These are phyloP conservation scores for Bufotes viridis DNA, from an alignment of 2,797 vertebrate genomes.

Conservation along the genomic window DNA sequence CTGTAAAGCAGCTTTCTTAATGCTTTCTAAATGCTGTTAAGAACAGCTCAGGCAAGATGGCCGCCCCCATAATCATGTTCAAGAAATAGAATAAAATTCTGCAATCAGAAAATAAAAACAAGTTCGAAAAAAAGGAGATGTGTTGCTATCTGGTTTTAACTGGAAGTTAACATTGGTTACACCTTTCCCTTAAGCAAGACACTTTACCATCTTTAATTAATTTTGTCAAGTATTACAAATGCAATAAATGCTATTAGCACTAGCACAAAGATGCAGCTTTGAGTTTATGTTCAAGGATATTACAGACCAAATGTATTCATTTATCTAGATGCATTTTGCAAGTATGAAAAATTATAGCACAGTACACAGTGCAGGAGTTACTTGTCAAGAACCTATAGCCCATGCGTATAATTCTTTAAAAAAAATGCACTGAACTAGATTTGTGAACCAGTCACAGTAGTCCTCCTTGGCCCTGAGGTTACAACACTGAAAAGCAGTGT, in stretches of 20 bases:
- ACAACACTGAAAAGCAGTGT: not conserved
- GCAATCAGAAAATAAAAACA: too few species aligned
- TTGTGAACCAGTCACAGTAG: not conserved
- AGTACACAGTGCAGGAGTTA: not conserved
- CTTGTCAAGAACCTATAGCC: too few species aligned
- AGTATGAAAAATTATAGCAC: not conserved
- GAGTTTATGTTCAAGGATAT: not conserved
- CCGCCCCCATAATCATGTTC: too few species aligned
- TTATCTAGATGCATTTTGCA: not conserved
- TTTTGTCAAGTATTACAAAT: not conserved
- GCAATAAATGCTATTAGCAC: not conserved
- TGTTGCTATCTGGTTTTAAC: too few species aligned
- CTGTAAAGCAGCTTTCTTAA: too few species aligned
- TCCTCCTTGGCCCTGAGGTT: not conserved
- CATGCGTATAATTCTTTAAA: too few species aligned
- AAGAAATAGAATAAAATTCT: too few species aligned
- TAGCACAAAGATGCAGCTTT: not conserved
- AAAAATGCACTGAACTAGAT: not conserved
- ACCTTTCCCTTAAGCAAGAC: not conserved
- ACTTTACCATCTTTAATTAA: not conserved
- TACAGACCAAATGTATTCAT: not conserved
- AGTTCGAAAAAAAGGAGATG: too few species aligned
- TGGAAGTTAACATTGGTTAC: too few species aligned
- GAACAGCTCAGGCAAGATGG: too few species aligned
- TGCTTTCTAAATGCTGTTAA: too few species aligned